These are phyloP conservation scores for Megatriorchis doriae DNA, from an alignment of 2,113 vertebrate species.

Conservation along the genomic window DNA sequence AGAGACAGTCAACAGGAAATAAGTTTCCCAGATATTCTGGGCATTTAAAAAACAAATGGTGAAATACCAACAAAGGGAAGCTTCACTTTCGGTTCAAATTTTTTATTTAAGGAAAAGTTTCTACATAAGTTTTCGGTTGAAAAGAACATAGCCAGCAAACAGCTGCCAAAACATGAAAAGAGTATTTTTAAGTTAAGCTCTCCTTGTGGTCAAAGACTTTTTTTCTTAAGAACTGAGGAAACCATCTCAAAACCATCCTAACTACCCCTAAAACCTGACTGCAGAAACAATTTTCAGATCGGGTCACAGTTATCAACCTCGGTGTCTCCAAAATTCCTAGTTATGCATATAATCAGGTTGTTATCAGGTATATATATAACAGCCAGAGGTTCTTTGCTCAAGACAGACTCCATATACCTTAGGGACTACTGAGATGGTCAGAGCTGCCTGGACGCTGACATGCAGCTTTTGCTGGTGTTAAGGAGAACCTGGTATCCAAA, in stretches of 20 bases:
- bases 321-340: neutral
- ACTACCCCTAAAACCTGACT: neutral
- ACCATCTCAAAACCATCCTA: neutral
- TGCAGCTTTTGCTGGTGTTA: neutral
- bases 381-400: neutral
- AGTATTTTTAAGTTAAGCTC: neutral
- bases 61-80: neutral
- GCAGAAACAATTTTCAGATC: neutral
- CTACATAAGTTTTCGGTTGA: neutral
- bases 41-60: neutral
- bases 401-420: neutral
- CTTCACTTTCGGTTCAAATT: neutral
- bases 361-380: neutral
- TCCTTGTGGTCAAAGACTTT: neutral
- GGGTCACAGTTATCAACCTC: neutral
- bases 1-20: neutral
- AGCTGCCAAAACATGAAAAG: neutral
- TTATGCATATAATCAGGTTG: neutral
- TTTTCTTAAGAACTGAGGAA: neutral
- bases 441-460: neutral
- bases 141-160: neutral
- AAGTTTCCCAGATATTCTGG: neutral
- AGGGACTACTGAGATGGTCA: neutral
- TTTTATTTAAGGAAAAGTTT: neutral
- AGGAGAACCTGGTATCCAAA: neutral